phyloP scores from a whole-genome alignment of 2,113 vertebrate genomes.

The Rafetus swinhoei region DNA sequence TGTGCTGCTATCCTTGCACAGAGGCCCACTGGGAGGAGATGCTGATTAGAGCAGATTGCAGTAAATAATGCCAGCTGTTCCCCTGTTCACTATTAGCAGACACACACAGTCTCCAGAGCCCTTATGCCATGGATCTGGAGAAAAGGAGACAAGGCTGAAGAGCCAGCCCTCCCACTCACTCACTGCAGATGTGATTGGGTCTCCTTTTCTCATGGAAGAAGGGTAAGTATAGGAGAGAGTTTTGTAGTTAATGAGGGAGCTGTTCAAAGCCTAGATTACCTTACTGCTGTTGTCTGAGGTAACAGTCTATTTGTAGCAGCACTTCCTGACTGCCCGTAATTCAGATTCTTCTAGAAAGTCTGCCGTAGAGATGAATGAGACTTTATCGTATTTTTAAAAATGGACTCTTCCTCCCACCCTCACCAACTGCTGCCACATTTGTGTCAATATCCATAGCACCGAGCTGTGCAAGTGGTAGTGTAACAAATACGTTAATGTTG shows the following conservation, averaged over 20 bases:
- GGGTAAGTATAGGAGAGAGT: not conserved
- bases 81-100: slow-evolving; percentile 36
- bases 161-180: not conserved
- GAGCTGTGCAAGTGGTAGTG: not conserved
- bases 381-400: not conserved
- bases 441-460: not conserved
- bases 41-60: slow-evolving; percentile 14
- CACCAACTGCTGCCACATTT: slow-evolving; percentile 1
- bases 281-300: not conserved
- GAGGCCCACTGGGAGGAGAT: not conserved
- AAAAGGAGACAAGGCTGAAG: not conserved
- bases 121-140: not conserved
- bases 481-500: not conserved
- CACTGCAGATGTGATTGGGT: not conserved
- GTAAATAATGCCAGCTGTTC: slow-evolving; percentile 46
- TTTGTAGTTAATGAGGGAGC: not conserved
- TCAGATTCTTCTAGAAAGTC: not conserved
- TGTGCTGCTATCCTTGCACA: slow-evolving; percentile 15
- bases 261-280: not conserved
- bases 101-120: slow-evolving; percentile 16
- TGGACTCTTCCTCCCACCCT: not conserved
- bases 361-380: not conserved
- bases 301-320: not conserved
- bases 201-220: not conserved
- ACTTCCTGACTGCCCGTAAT: not conserved